A percentile compares a stretch with the other conserved stretches of the same genome.
These are phyloP conservation scores for Mechanitis messenoides DNA, from an alignment of 2,888 invertebrate species.

Conservation along the genomic window DNA sequence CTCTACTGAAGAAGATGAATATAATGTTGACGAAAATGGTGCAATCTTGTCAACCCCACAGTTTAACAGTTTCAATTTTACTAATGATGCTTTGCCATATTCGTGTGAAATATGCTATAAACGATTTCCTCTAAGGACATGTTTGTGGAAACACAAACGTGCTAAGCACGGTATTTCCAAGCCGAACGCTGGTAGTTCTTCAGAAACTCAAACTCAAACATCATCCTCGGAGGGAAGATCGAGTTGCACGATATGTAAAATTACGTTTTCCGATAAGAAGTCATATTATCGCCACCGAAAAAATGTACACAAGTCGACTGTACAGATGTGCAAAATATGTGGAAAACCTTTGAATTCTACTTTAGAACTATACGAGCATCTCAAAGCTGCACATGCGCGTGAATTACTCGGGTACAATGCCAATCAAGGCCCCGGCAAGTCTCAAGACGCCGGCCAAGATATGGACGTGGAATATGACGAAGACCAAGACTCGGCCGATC, in stretches of 20 bases:
- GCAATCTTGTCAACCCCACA: slow-evolving; percentile 65
- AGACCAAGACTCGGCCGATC: slow-evolving; percentile 56
- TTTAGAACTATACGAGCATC: slow-evolving; percentile 78
- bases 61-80: slow-evolving; percentile 70
- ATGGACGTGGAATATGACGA: slow-evolving; percentile 59
- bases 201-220: slow-evolving; percentile 39
- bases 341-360: slow-evolving; percentile 79
- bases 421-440: slow-evolving; percentile 59
- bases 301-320: slow-evolving; percentile 69
- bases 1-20: slow-evolving; percentile 71
- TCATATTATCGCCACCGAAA: slow-evolving; percentile 78
- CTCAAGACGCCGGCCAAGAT: slow-evolving; percentile 51
- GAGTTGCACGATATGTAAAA: slow-evolving; percentile 78
- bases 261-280: slow-evolving; percentile 77
- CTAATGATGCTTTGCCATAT: slow-evolving; percentile 55
- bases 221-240: slow-evolving; percentile 55
- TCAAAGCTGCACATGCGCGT: slow-evolving; percentile 76
- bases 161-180: slow-evolving; percentile 70
- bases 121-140: slow-evolving; percentile 64
- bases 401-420: slow-evolving; percentile 69
- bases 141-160: slow-evolving; percentile 72
- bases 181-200: slow-evolving; percentile 41
- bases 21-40: slow-evolving; percentile 65
- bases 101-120: slow-evolving; percentile 69
- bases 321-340: slow-evolving; percentile 79